Conservation (phyloP, 2,797 vertebrate species). For the Passerculus sandwichensis region DNA sequence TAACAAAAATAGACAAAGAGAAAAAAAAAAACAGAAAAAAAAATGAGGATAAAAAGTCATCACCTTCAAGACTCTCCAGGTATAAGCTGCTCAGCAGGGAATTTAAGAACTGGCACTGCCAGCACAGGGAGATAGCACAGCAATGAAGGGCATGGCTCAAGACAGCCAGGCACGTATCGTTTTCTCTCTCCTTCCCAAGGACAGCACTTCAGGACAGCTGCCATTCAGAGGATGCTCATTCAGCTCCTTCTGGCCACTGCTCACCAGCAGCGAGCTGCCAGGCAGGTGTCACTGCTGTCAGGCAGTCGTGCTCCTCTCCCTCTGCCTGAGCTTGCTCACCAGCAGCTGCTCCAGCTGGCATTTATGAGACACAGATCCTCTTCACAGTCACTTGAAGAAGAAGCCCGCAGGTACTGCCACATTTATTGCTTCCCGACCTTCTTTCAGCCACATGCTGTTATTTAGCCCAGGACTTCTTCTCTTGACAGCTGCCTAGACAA, state of each 20-base stretch:
- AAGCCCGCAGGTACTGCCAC: neutral
- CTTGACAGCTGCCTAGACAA: neutral
- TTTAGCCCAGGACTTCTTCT: neutral
- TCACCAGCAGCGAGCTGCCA: neutral
- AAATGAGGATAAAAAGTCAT: neutral
- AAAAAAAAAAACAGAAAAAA: neutral
- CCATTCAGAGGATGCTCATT: neutral
- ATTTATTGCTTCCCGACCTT: neutral
- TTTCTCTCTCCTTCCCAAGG: neutral
- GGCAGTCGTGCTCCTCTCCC: neutral
- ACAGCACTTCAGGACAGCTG: accelerated
- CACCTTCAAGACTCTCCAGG: neutral
- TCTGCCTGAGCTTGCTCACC: neutral
- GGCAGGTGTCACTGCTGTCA: neutral
- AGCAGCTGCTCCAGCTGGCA: neutral
- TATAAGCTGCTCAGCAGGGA: neutral
- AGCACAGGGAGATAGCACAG: neutral
- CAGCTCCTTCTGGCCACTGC: neutral
- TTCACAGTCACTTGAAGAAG: neutral
- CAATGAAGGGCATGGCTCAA: accelerated
- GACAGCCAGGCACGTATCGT: accelerated
- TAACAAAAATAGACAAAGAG: neutral
- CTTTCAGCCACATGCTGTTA: neutral
- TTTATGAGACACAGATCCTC: neutral
- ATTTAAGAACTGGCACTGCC: accelerated